Evolutionary conservation across 1,140 invertebrate genomes (phyloP).

Genomic region (Eupeodes corollae): DNA sequence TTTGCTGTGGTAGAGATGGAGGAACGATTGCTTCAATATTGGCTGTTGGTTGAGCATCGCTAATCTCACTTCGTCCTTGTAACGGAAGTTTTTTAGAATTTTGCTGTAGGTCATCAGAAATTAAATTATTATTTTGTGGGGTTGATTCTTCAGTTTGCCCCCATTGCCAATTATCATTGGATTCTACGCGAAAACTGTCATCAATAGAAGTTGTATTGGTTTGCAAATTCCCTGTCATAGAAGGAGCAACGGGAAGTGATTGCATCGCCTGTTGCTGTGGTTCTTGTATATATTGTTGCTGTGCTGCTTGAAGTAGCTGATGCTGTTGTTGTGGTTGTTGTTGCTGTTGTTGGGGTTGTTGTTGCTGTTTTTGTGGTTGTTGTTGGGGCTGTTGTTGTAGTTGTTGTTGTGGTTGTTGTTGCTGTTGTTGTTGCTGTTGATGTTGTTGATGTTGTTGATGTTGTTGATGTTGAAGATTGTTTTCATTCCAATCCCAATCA

Average conservation of each 20-base stretch:
- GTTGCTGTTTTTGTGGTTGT: not conserved
- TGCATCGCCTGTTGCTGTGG: not conserved
- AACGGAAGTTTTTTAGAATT: not conserved
- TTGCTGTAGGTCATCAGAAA: not conserved
- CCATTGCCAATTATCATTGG: slow-evolving; percentile 38
- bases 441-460: not conserved
- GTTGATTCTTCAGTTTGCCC: not conserved
- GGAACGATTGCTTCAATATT: not conserved
- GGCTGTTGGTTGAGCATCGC: not conserved
- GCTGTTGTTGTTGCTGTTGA: not conserved
- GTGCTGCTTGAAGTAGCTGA: not conserved
- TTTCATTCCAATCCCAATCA: slow-evolving; percentile 37
- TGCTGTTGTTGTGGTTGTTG: not conserved
- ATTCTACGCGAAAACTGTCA: slow-evolving; percentile 34
- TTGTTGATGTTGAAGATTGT: not conserved
- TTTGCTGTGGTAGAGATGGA: not conserved
- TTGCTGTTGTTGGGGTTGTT: slow-evolving; percentile 4
- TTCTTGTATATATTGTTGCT: no score
- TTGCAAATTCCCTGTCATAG: slow-evolving; percentile 2
- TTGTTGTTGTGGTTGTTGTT: slow-evolving; percentile 1
- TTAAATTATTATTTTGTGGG: not conserved
- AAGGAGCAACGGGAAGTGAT: no score
- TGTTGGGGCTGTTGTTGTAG: not conserved
- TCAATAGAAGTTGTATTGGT: slow-evolving; percentile 11
- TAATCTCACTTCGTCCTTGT: not conserved